Conservation (phyloP, 2,888 invertebrate genomes). For the Lymantria monacha region DNA sequence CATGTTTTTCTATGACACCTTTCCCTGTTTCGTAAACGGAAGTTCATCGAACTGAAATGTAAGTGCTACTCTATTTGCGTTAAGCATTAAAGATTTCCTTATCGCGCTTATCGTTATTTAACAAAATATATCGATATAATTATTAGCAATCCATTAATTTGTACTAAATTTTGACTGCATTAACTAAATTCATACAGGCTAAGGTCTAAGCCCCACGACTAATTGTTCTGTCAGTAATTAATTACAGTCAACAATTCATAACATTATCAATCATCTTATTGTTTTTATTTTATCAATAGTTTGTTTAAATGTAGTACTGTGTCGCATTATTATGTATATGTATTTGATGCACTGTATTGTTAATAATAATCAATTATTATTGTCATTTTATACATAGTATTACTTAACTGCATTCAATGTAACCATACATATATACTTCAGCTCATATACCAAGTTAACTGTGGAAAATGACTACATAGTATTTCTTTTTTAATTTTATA, state of each 20-base stretch:
- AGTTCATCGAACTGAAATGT: conserved; percentile 71
- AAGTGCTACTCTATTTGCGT: conserved; percentile 36
- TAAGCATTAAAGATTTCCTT: conserved; percentile 46
- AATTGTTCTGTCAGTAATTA: neutral
- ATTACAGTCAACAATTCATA: too few relatives aligned
- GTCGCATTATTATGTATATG: neutral
- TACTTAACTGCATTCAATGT: too few relatives aligned
- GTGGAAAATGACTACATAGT: too few relatives aligned
- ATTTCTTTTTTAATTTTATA: too few relatives aligned
- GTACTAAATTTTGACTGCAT: conserved; percentile 9
- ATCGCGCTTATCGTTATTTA: conserved; percentile 60
- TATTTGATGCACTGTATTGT: neutral
- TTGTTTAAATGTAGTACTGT: conserved; percentile 25
- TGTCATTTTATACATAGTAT: too few relatives aligned
- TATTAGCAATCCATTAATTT: conserved; percentile 21
- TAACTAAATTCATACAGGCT: neutral
- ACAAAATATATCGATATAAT: conserved; percentile 39
- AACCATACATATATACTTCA: too few relatives aligned
- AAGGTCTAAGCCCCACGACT: neutral
- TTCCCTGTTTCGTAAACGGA: conserved; percentile 65
- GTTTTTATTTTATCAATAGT: conserved; percentile 29
- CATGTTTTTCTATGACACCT: conserved; percentile 51
- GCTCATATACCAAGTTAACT: too few relatives aligned
- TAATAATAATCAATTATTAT: too few relatives aligned
- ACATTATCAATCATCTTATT: conserved; percentile 26